These are phyloP conservation scores for Myocastor coypus DNA, from an alignment of 2,113 vertebrate genomes.

Conservation along the genomic window DNA sequence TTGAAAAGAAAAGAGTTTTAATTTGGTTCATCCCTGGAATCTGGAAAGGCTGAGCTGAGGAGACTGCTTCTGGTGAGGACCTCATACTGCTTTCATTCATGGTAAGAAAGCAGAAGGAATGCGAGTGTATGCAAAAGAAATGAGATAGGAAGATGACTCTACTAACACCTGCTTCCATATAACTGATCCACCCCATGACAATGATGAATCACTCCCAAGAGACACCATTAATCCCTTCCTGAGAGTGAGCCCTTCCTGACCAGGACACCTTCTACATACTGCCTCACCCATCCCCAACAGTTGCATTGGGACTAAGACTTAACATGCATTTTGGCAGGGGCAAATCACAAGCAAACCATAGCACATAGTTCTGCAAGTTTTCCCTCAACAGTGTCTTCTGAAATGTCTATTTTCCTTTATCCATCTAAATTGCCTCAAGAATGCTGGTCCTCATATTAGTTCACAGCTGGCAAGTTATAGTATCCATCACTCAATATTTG, in stretches of 20 bases:
- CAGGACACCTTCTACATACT: not conserved
- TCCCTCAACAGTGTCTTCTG: not conserved
- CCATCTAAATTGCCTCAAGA: not conserved
- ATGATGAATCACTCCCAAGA: not conserved
- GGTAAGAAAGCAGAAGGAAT: not conserved
- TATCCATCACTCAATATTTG: not conserved
- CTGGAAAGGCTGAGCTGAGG: not conserved
- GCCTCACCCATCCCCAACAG: not conserved
- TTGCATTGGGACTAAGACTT: not conserved
- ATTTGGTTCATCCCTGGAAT: not conserved
- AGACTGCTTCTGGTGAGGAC: not conserved
- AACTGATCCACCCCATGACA: not conserved
- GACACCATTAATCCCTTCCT: not conserved
- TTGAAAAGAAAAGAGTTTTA: not conserved
- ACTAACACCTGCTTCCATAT: not conserved
- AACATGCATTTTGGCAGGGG: too few species aligned
- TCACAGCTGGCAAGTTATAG: not conserved
- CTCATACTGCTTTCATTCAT: not conserved
- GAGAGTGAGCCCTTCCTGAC: too few species aligned
- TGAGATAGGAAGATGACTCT: not conserved
- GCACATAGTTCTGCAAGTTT: not conserved
- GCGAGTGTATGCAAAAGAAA: not conserved
- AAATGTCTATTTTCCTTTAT: not conserved
- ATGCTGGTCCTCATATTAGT: not conserved
- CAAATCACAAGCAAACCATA: not conserved